Evolutionary conservation across 2,113 vertebrate species (phyloP), one percentile per base, ranked within the genome.

Genomic region (Xenopus laevis): DNA sequence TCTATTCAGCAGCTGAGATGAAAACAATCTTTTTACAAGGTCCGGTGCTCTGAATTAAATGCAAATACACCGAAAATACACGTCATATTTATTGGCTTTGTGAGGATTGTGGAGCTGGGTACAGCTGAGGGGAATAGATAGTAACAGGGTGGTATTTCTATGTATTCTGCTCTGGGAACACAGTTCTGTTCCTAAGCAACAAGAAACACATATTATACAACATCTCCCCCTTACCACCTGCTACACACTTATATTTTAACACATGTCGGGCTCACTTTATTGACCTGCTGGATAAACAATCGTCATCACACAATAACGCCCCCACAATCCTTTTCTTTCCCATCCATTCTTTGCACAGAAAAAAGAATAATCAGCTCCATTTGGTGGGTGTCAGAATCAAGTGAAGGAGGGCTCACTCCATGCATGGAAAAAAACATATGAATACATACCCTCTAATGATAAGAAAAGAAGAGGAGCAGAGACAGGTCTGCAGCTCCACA

Each of bases 151-250:
- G 60, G 65, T 75, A 75, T 75, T 69, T 40, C 2, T 40, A 40
- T 40, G 33, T 2, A 40, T 4, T 40, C 33, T 40, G 33, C 5
- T 40, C 33, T 40, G 33, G 33, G 33, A 40, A 7, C 33, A 40
- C 33, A 40, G 33, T 21, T 53, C 13, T 64, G 74, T 77, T 77
- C 47, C 74, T 77, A 70, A 46, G 74, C 74, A 57, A 77, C 74
- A 45, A 70, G 60, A 70, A 77, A 69, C 4, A 2, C 58, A 12
- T 23, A 60, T 60, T 60, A 60, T 61, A 64, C 67, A 44, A 67
- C 58, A 60, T 10, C 18, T 18, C 58, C 58, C 58, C 62, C 59
- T 18, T 18, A 40, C 27, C 58, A 27, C 21, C 58, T 27, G 18
- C 58, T 60, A 55, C 17, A 55, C 53, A 55, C 18, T 3, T 55